Evolutionary conservation across 2,797 vertebrate genomes (phyloP), one percentile per base, ranked within the genome.

Genomic region (Eleutherodactylus coqui): DNA sequence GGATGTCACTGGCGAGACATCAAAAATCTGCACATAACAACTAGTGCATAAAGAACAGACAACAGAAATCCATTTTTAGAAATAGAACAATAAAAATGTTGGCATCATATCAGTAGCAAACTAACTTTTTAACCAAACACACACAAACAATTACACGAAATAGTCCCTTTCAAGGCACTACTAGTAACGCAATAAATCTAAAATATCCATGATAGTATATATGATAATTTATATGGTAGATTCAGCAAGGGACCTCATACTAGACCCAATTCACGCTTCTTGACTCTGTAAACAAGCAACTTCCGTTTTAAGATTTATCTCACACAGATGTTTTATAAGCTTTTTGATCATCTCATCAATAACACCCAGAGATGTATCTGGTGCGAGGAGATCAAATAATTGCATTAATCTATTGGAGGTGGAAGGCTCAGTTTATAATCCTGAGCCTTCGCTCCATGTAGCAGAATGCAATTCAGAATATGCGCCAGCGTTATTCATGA

Each of bases 291-390:
- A 51, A 67, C 24, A 53, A 70, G 36, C 16, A 1, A 17, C 11
- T 53, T 24, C 29, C 41, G 27, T 82, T 72, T 55, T 53, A 82
- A 38, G 32, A 82, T 72, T 82, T 27, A 41, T 82, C 79, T 38
- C 79, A 64, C 58, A 32, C 55, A 62, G 58, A 62, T 47, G 41
- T 47, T 64, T n/a, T 53, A 17, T 53, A 7, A 60, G 36, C 55
- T 41, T 60, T 73, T 45, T 73, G 70, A 73, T 73, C 41, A 73
- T 79, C 76, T 79, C 76, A 79, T 79, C 76, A 79, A 62, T 79
- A 62, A 45, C 38, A 79, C 16, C 79, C 34, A 11, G 79, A 70
- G 32, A 82, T 72, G 45, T 41, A 19, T n/a, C 47, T 27, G 24
- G 34, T 36, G 45, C 3, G 47, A 70, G 47, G 60, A 53, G 34